These are phyloP conservation scores for Coranthus polyacanthus DNA, from an alignment of 2,797 vertebrate species.

Conservation along the genomic window DNA sequence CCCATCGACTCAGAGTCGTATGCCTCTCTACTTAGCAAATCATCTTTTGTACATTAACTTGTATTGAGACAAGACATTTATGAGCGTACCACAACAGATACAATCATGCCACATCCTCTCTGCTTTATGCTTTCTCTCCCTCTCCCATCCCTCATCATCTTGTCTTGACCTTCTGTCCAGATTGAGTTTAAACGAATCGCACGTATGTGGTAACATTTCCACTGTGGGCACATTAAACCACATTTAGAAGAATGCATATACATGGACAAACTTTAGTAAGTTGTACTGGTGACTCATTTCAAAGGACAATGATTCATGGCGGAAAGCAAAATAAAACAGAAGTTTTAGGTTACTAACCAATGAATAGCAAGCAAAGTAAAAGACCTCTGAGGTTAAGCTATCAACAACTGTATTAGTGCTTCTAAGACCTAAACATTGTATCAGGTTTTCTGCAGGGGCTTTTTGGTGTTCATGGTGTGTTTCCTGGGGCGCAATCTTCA, in stretches of 20 bases:
- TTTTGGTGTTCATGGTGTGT: conserved; percentile 23
- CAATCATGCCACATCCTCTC: conserved; percentile 27
- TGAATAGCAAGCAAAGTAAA: conserved; percentile 9
- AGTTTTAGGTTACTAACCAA: conserved; percentile 40
- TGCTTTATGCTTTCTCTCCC: conserved; percentile 6
- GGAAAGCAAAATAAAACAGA: conserved; percentile 50
- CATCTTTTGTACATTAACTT: conserved; percentile 5
- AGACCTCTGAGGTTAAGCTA: conserved; percentile 25
- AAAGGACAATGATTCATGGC: conserved; percentile 53
- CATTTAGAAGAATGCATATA: conserved; percentile 52
- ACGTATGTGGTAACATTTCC: conserved; percentile 46
- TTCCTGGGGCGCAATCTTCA: not conserved
- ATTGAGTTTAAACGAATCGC: conserved; percentile 34
- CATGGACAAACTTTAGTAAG: conserved; percentile 34
- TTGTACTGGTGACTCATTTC: conserved; percentile 56
- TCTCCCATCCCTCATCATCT: conserved; percentile 25
- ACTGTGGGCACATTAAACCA: conserved; percentile 38
- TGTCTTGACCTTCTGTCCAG: conserved; percentile 26
- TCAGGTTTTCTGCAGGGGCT: conserved; percentile 21
- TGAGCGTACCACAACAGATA: conserved; percentile 1
- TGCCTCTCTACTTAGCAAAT: not conserved
- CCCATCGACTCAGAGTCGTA: too few species aligned
- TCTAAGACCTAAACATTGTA: conserved; percentile 9
- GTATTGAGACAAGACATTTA: conserved; percentile 5
- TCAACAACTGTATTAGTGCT: conserved; percentile 22